phyloP scores from a whole-genome alignment of 2,797 vertebrate species.

The Furcifer pardalis region DNA sequence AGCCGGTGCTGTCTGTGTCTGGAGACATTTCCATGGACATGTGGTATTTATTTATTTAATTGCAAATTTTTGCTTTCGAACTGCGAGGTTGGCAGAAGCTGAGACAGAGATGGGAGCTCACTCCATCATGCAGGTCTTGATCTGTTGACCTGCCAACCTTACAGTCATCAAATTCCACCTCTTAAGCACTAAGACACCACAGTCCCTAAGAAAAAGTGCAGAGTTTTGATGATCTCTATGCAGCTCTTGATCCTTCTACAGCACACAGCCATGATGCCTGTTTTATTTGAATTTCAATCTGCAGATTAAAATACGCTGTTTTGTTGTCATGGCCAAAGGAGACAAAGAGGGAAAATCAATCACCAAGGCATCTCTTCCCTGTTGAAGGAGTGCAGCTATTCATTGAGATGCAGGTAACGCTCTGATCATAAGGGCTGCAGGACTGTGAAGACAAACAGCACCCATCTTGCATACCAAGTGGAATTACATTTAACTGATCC shows the following conservation, averaged over 20 bases:
- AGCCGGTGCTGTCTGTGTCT: no score
- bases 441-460: constrained; percentile 71
- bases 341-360: constrained; percentile 8
- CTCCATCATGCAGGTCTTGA: no score
- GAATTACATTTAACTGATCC: constrained; percentile 68
- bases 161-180: no score
- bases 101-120: no score
- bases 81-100: no score
- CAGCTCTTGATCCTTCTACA: rapidly evolving
- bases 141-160: no score
- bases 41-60: no score
- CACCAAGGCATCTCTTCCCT: constrained; percentile 34
- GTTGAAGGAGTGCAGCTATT: constrained; percentile 26
- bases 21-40: no score
- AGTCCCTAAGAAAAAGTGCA: no score
- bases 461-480: constrained; percentile 74
- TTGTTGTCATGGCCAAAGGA: constrained; percentile 12
- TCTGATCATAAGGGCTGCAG: constrained; percentile 58
- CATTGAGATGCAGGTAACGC: constrained; percentile 72
- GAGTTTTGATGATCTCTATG: rapidly evolving
- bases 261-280: background rate
- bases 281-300: background rate
- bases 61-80: no score
- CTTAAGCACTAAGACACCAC: no score
- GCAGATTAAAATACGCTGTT: constrained; percentile 28